Conservation (phyloP, 2,113 vertebrate genomes). For the Chionomys nivalis region DNA sequence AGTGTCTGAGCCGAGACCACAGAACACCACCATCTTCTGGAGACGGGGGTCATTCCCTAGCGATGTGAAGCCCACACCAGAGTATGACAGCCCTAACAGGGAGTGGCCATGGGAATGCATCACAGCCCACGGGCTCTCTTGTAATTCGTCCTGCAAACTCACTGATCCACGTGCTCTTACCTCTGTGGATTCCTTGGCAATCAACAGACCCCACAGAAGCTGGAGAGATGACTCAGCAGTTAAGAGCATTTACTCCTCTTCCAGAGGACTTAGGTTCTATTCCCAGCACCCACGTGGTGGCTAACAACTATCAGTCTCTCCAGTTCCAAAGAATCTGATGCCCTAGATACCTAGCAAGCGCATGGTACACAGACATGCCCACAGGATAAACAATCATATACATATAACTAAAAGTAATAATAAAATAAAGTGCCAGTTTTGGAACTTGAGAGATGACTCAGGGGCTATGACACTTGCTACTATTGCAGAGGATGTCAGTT, state of each 20-base stretch:
- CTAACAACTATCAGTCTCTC: too few relatives aligned
- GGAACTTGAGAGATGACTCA: neutral
- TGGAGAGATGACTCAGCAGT: neutral
- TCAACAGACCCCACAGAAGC: neutral
- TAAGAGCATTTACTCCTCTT: neutral
- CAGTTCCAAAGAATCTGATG: neutral
- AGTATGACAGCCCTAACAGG: rapidly evolving
- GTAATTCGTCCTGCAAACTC: neutral
- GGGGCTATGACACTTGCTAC: neutral
- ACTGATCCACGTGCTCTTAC: neutral
- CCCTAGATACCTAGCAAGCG: neutral
- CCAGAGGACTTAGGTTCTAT: neutral
- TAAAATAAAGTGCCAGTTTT: neutral
- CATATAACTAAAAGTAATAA: neutral
- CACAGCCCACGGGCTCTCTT: rapidly evolving
- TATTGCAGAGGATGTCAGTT: neutral
- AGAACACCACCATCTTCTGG: rapidly evolving
- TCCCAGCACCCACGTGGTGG: neutral
- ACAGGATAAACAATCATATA: neutral
- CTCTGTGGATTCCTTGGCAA: neutral
- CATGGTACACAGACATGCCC: neutral
- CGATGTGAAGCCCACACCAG: rapidly evolving
- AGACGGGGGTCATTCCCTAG: neutral
- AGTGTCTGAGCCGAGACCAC: neutral
- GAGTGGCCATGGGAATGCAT: rapidly evolving